Conservation (phyloP, 2,888 invertebrate genomes). For the Andrena marginata region DNA sequence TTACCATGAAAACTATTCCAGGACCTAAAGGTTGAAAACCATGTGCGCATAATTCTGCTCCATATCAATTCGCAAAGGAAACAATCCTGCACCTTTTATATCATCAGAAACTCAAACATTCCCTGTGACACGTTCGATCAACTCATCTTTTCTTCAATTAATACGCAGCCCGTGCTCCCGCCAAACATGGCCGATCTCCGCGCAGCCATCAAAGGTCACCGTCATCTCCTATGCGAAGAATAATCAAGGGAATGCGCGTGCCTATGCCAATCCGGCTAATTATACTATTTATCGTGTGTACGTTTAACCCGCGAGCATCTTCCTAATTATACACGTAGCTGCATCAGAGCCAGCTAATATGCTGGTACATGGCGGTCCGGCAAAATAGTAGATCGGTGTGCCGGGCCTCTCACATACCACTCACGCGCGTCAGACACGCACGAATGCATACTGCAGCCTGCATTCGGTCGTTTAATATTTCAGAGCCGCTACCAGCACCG, state of each 20-base stretch:
- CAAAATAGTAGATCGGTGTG: slow-evolving; percentile 53
- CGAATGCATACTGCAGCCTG: slow-evolving; percentile 38
- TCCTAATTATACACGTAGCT: slow-evolving; percentile 39
- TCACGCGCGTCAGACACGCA: slow-evolving; percentile 19
- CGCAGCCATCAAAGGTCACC: slow-evolving; percentile 19
- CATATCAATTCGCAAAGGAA: no score
- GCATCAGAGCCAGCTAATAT: slow-evolving; percentile 52
- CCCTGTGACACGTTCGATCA: background rate
- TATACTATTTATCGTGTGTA: slow-evolving; percentile 75
- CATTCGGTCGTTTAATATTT: slow-evolving; percentile 78
- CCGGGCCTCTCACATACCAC: background rate
- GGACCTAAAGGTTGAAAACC: no score
- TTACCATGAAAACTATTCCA: no score
- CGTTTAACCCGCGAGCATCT: slow-evolving; percentile 40
- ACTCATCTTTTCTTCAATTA: background rate
- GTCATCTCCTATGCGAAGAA: slow-evolving; percentile 21
- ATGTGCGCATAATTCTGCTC: no score
- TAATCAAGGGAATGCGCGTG: slow-evolving; percentile 50
- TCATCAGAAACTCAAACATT: no score
- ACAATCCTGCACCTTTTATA: no score
- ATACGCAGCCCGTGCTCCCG: background rate
- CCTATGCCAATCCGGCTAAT: slow-evolving; percentile 71
- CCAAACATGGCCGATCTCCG: background rate
- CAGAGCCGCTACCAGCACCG: slow-evolving; percentile 58
- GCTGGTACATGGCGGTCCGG: slow-evolving; percentile 48